A percentile compares a stretch with the other conserved stretches of the same genome.
phyloP scores from a whole-genome alignment of 2,888 invertebrate genomes.

The Brassicogethes aeneus region DNA sequence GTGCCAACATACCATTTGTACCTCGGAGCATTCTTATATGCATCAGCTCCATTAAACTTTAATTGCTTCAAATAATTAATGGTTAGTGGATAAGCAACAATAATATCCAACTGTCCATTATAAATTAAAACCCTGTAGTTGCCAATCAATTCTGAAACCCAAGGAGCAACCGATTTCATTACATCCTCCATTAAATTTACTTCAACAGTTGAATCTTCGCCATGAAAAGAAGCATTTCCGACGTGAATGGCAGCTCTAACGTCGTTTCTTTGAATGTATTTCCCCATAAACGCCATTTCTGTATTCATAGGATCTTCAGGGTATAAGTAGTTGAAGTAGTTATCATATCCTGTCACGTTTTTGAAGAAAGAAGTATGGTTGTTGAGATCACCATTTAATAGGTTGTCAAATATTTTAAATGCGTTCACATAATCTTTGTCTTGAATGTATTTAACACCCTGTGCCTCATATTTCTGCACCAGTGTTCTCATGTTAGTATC shows the following conservation, averaged over 20 bases:
- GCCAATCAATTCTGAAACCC: constrained; percentile 59
- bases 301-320: constrained; percentile 45
- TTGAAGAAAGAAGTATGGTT: constrained; percentile 53
- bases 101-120: constrained; percentile 86
- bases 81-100: constrained; percentile 81
- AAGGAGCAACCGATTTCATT: constrained; percentile 70
- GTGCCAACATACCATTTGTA: constrained; percentile 60
- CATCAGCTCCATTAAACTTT: constrained; percentile 55
- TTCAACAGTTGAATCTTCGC: constrained; percentile 54
- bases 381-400: constrained; percentile 62
- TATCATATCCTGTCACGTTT: constrained; percentile 67
- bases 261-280: constrained; percentile 52
- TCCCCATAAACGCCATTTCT: constrained; percentile 45
- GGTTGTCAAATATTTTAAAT: constrained; percentile 59
- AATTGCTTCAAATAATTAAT: constrained; percentile 66
- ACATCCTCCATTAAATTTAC: constrained; percentile 63
- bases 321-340: constrained; percentile 66
- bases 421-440: constrained; percentile 58
- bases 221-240: constrained; percentile 64
- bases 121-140: constrained; percentile 70
- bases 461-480: constrained; percentile 53
- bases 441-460: constrained; percentile 52
- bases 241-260: constrained; percentile 75
- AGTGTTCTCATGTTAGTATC: constrained; percentile 52
- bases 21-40: constrained; percentile 58